Conservation (phyloP, 2,113 vertebrate genomes). For the Ranitomeya imitator region DNA sequence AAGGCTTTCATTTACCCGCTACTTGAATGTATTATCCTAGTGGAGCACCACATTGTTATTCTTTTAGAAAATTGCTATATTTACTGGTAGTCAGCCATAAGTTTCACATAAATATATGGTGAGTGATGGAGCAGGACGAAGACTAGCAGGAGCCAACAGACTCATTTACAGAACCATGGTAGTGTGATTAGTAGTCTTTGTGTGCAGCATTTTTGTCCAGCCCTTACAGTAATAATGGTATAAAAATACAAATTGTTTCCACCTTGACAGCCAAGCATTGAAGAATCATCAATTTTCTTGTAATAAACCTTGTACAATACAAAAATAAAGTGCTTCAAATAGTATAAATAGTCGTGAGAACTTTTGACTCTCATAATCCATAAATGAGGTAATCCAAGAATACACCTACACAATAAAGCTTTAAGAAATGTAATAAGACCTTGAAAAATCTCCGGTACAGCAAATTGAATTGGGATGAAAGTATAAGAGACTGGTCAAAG, state of each 20-base stretch:
- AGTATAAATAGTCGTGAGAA: conserved; percentile 7
- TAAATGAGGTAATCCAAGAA: not conserved
- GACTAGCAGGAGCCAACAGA: not conserved
- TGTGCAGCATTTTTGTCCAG: not conserved
- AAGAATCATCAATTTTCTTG: not conserved
- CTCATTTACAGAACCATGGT: not conserved
- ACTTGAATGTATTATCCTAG: no score
- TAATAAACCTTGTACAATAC: not conserved
- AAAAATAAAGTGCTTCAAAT: not conserved
- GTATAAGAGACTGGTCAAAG: not conserved
- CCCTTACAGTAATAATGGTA: not conserved
- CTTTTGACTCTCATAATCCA: conserved; percentile 3
- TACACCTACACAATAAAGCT: not conserved
- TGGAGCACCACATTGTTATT: no score
- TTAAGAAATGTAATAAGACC: not conserved
- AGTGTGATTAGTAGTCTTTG: not conserved
- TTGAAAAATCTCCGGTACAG: not conserved
- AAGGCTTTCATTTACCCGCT: no score
- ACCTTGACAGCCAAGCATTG: not conserved
- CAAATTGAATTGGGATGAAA: not conserved
- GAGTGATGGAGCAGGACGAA: not conserved
- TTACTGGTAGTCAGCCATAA: no score
- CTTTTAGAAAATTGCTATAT: no score
- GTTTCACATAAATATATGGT: no score
- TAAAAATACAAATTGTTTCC: not conserved